phyloP scores from a whole-genome alignment of 2,797 vertebrate species.

The Enteromius fasciolatus region DNA sequence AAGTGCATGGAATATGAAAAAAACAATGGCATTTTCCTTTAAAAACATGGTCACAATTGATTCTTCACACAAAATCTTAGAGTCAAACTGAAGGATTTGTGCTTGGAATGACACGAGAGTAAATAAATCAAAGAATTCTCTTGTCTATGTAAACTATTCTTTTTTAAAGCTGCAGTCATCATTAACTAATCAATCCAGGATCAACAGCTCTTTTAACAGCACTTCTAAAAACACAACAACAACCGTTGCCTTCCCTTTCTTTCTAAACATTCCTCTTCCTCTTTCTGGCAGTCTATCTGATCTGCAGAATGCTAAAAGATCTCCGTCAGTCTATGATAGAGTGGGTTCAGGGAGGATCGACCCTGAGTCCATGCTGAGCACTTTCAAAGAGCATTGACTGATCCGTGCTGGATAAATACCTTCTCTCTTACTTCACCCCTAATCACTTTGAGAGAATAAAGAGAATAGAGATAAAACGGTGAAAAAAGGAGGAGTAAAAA shows the following conservation, averaged over 20 bases:
- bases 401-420: constrained; percentile 38
- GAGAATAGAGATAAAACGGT: constrained; percentile 38
- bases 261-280: constrained; percentile 12
- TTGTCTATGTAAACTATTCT: neutral
- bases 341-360: constrained; percentile 21
- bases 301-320: constrained; percentile 41
- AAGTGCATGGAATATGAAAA: too few species aligned
- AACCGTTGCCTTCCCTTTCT: neutral
- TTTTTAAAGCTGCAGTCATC: constrained; percentile 5
- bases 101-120: too few species aligned
- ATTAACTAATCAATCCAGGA: neutral
- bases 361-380: constrained; percentile 25
- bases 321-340: constrained; percentile 32
- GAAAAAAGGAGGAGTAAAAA: constrained; percentile 13
- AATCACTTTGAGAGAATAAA: constrained; percentile 37
- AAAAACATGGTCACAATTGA: too few species aligned
- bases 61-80: too few species aligned
- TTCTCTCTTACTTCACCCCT: constrained; percentile 20
- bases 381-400: constrained; percentile 40
- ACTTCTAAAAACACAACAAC: neutral
- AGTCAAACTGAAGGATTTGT: neutral
- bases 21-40: too few species aligned
- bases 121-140: too few species aligned
- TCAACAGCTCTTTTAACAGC: neutral
- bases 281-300: constrained; percentile 35